Base-by-base conservation (phyloP, 2,888 invertebrate species). In the Dryadula phaetusa region DNA sequence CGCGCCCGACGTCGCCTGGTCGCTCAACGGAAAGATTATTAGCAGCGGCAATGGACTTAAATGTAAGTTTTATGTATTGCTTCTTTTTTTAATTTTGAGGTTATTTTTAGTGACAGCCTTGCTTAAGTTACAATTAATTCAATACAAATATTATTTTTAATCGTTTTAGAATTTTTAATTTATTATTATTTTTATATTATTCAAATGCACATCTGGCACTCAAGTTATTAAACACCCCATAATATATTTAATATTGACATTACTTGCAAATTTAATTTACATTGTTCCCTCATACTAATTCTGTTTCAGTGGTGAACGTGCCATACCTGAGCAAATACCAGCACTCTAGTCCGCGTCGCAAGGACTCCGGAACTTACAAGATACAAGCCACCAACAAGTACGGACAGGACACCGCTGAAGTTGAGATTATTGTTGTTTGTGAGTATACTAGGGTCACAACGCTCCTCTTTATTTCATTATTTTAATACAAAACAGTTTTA, bases 361-460 rank as follows among this genome's bases (percentile, higher is more conserved):
- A 97, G 89, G 98, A 98, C 84, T 96, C 96, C 69, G 98, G 98
- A 76, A 95, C 96, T 0, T 98, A 98, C 86, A 97, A 97, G 88
- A 97, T 98, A 67, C 95, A 95, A 61, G 98, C 98, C 18, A 93
- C 94, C 74, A 98, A 98, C 90, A 96, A 96, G 82, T 97, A 96
- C 82, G 98, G 98, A 52, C 95, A 95, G 76, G 98, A 98, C 84
- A 95, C 95, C 61, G 98, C 96, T n/a, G 97, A 98, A 84, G 94
- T 98, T 34, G 97, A 98, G 87, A 97, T 98, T 70, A 96, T 95
- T 77, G 96, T 99, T 71, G 95, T 97, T 77, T 96, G 97, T 97
- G 93, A 95, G 96, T 95, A 32, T 16, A 42, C n/a, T n/a, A 10
- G 2, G 7, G 7, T 34, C 34, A 10, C 5, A 5, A 34, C 34